Base-by-base conservation (phyloP, 2,113 vertebrate species). In the Urocitellus parryii region DNA sequence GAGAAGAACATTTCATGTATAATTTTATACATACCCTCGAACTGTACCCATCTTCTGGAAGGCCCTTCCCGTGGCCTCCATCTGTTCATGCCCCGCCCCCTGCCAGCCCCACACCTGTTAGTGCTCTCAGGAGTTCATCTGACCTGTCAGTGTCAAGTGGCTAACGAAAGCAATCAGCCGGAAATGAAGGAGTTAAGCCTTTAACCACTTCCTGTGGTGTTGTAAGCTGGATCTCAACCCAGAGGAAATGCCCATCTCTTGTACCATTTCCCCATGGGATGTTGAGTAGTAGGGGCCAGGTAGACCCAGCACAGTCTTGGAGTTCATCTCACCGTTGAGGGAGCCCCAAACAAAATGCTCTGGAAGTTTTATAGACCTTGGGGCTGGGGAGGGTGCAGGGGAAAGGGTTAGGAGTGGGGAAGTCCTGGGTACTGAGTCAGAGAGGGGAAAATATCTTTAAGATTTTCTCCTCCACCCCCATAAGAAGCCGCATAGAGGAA, bases 331-430 rank as follows among this genome's bases (percentile, higher is more conserved):
- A 42, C 45, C 13, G 0, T 24, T 77, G 63, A 78, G 11, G 16
- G 18, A 34, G 32, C 13, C 48, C 42, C 42, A 48, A 32, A 67
- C 5, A 18, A 45, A 78, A 92, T 37, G 17, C 68, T 70, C 22
- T 45, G 20, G 16, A 1, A 29, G 27, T 67, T 63, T 65, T 27
- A 12, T 2, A 1, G 34, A 61, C 27, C 27, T 67, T 39, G 37
- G 3, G 2, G 5, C 16, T 51, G 32, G 67, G 24, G 18, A 65
- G 20, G 7, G 1, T 0, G 25, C 22, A 56, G 4, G 4, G 12
- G 45, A 22, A 58, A 81, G 25, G n/a, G 8, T 4, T 80, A 11
- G 4, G 4, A 79, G 25, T 29, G 14, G 37, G 8, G 48, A 76
- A 80, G 22, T 48, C 9, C 25, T 53, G 56, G 25, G 7, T 13